These are phyloP conservation scores for Coleophora deauratella DNA, from an alignment of 2,888 invertebrate genomes.

Conservation along the genomic window DNA sequence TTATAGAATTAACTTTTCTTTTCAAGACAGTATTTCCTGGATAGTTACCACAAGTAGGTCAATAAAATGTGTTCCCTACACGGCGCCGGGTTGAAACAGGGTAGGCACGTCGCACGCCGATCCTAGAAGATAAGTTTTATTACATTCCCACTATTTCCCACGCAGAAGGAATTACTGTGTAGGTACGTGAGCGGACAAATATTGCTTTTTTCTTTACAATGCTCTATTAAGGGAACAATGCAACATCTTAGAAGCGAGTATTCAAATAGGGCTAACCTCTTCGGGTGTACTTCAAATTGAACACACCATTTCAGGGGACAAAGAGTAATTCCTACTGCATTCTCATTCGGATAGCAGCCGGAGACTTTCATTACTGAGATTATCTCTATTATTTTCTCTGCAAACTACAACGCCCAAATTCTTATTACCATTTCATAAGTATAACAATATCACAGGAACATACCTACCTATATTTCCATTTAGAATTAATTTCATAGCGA, in stretches of 20 bases:
- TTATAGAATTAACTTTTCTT: no score
- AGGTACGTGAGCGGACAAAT: conserved; percentile 49
- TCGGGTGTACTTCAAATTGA: conserved; percentile 26
- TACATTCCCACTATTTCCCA: conserved; percentile 38
- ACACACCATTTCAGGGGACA: conserved; percentile 21
- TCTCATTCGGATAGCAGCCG: conserved; percentile 40
- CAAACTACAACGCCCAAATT: no score
- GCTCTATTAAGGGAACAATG: conserved; percentile 49
- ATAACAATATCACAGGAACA: no score
- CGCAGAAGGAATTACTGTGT: conserved; percentile 38
- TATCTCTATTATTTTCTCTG: no score
- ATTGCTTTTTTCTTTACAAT: conserved; percentile 48
- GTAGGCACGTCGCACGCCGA: conserved; percentile 36
- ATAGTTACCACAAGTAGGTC: conserved; percentile 5
- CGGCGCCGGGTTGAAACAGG: conserved; percentile 11
- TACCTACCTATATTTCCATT: no score
- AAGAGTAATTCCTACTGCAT: conserved; percentile 25
- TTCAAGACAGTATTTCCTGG: no score
- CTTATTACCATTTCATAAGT: no score
- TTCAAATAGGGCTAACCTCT: conserved; percentile 19
- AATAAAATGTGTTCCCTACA: conserved; percentile 12
- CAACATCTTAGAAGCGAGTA: conserved; percentile 24
- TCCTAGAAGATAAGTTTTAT: conserved; percentile 51
- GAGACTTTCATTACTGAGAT: conserved; percentile 28
- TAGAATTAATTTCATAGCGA: no score